Evolutionary conservation across 2,888 invertebrate species (phyloP).

Genomic region (Leuctra nigra): DNA sequence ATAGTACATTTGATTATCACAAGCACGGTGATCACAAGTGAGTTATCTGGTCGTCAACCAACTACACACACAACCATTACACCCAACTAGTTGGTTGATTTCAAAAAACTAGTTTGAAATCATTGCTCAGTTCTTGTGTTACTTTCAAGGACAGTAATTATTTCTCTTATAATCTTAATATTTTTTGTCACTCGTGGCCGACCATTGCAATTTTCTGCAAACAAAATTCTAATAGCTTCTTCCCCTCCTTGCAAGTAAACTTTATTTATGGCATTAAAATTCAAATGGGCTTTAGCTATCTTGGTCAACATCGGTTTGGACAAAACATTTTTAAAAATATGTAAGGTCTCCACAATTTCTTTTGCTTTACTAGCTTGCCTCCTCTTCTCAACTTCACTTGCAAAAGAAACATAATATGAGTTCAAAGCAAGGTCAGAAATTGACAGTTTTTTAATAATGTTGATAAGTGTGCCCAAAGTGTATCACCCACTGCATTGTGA

Average conservation of each 20-base stretch:
- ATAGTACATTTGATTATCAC: too few relatives aligned
- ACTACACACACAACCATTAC: too few relatives aligned
- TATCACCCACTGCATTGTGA: not conserved
- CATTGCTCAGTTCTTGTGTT: too few relatives aligned
- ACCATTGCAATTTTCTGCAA: not conserved
- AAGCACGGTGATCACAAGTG: too few relatives aligned
- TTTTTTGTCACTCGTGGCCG: not conserved
- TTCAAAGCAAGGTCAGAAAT: not conserved
- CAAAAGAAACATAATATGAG: not conserved
- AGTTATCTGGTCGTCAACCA: too few relatives aligned
- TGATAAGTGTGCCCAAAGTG: not conserved
- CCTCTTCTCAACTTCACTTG: not conserved
- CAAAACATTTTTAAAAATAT: not conserved
- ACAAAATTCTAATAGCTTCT: not conserved
- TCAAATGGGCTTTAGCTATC: not conserved
- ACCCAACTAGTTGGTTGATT: too few relatives aligned
- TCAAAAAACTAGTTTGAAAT: too few relatives aligned
- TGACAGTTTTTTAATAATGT: not conserved
- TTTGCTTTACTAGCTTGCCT: not conserved
- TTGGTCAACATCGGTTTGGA: not conserved
- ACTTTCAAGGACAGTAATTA: too few relatives aligned
- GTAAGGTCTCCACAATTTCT: not conserved
- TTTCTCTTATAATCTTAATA: not conserved
- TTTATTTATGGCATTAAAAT: not conserved
- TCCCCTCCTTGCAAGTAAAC: not conserved